phyloP scores from a whole-genome alignment of 1,140 invertebrate genomes.

The Eufriesea mexicana region DNA sequence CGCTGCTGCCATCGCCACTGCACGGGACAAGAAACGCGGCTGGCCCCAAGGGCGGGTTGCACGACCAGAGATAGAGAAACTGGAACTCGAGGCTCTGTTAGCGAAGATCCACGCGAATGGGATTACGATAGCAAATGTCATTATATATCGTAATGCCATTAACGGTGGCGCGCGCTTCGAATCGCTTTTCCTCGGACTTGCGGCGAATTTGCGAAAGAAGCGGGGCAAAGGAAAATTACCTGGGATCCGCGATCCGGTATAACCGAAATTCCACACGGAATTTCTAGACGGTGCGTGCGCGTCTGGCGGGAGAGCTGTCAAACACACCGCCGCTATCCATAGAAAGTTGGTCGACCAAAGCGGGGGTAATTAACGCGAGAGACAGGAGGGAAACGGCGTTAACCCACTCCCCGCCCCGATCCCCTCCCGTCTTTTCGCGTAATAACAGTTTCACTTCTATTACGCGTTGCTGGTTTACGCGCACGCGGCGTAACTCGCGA shows the following conservation, averaged over 20 bases:
- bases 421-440: slow-evolving; percentile 6
- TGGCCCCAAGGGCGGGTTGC: slow-evolving; percentile 33
- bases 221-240: too few species aligned
- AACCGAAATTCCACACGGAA: too few species aligned
- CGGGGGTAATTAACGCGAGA: slow-evolving; percentile 36
- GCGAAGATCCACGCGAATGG: neutral
- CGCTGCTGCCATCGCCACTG: too few species aligned
- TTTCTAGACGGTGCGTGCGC: too few species aligned
- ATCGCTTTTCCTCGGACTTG: too few species aligned
- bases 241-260: too few species aligned
- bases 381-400: slow-evolving; percentile 27
- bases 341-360: slow-evolving; percentile 47
- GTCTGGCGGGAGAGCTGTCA: neutral
- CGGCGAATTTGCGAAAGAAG: too few species aligned
- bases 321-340: neutral
- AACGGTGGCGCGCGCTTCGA: neutral
- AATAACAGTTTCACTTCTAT: slow-evolving; percentile 48
- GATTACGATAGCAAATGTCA: neutral
- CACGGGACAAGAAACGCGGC: slow-evolving; percentile 44
- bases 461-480: neutral
- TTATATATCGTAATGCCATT: neutral
- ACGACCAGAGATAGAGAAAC: neutral
- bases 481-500: slow-evolving; percentile 10
- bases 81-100: neutral
- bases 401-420: neutral